Evolutionary conservation across 2,888 invertebrate genomes (phyloP), one percentile per base, ranked within the genome.

Genomic region (Ceratothoa steindachneri): DNA sequence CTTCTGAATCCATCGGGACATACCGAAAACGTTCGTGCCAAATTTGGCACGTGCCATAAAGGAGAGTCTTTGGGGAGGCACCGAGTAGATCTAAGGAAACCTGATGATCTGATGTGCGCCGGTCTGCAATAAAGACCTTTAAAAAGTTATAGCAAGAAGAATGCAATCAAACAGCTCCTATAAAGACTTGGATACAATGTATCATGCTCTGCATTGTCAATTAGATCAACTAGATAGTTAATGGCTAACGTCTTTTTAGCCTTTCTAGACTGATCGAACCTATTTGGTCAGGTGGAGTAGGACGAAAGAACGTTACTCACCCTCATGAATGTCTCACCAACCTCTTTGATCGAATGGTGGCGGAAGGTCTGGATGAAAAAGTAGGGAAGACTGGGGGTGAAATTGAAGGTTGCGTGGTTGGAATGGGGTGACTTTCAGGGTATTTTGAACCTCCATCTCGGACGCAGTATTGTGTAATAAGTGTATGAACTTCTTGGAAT

Each of bases 381-480:
- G 41, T 9, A 3, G 67, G 67, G 5, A 22, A 4, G 0, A 66
- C 24, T n/a, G 52, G 67, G 1, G 67, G 64, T 30, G 24, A 30
- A n/a, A 29, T 28, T 9, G 73, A 29, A 5, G 24, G 7, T 5
- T 9, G 7, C 3, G 7, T 30, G 0, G 28, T 19, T 1, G 29
- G 30, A 29, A 30, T 12, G 5, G 67, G 30, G 15, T 1, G 1
- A 19, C 67, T 19, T 3, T 22, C 29, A 1, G 28, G 30, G 5
- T 12, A 30, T 12, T 27, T 67, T 9, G 41, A 22, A 22, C 67
- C 52, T n/a, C 19, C 2, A 22, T 27, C 75, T 24, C 31, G n/a
- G 5, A 60, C 31, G 53, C 75, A 75, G 66, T 75, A 69, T 69
- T 75, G 75, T 5, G 51, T 29, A 29, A 69, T 68, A 55, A 69